Evolutionary conservation across 2,888 invertebrate genomes (phyloP).

Genomic region (Resseliella maxima): DNA sequence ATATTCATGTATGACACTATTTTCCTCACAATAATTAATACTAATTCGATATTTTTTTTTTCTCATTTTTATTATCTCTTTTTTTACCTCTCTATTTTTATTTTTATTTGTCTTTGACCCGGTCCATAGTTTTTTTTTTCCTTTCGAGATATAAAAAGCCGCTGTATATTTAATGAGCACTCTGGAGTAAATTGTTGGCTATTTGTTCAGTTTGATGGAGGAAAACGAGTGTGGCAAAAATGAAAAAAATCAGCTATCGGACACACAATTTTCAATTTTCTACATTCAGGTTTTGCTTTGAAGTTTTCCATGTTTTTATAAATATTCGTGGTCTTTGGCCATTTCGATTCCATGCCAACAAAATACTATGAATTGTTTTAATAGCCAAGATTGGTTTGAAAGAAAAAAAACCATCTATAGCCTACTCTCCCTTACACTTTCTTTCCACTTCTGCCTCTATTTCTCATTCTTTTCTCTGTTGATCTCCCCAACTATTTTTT

Average conservation of each 20-base stretch:
- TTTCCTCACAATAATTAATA: no score
- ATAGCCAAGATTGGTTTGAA: constrained; percentile 11
- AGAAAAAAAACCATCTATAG: not conserved
- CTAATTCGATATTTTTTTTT: no score
- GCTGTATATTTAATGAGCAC: not conserved
- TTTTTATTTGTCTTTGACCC: no score
- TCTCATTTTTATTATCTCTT: not conserved
- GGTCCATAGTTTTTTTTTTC: no score
- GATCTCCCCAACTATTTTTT: no score
- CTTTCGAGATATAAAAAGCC: no score
- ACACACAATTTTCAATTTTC: not conserved
- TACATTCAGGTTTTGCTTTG: not conserved
- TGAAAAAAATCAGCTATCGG: not conserved
- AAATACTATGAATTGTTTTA: constrained; percentile 18
- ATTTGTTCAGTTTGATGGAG: not conserved
- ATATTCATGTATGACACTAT: no score
- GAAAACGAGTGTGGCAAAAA: no score
- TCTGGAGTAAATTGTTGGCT: not conserved
- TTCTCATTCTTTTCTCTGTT: no score
- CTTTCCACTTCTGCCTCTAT: not conserved
- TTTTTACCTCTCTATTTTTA: not conserved
- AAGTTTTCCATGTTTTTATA: not conserved
- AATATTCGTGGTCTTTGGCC: not conserved
- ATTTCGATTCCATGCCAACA: not conserved
- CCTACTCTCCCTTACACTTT: not conserved